Percentiles rank a stretch among this genome's conserved stretches.
These are phyloP conservation scores for Poecilia picta DNA, from an alignment of 2,797 vertebrate species.

Conservation along the genomic window DNA sequence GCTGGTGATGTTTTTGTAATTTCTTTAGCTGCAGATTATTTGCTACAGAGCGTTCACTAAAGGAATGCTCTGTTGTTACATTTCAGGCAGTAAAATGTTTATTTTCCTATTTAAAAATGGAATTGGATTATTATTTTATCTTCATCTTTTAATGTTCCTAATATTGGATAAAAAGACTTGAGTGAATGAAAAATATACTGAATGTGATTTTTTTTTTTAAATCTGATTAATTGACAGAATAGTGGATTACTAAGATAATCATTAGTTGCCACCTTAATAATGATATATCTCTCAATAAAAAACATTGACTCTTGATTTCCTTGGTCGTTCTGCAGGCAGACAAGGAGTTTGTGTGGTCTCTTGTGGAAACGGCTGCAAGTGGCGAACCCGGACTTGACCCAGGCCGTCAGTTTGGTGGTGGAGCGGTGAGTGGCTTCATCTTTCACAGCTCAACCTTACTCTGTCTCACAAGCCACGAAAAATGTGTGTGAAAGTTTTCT, in stretches of 20 bases:
- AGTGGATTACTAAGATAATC: background rate
- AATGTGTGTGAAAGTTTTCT: conserved; percentile 75
- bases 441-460: conserved; percentile 70
- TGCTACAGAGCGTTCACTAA: background rate
- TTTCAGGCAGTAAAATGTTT: background rate
- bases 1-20: background rate
- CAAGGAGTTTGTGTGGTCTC: conserved; percentile 97
- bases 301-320: conserved; percentile 26
- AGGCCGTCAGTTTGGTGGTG: conserved; percentile 89
- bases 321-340: conserved; percentile 81
- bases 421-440: conserved; percentile 88
- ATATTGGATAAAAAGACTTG: no score
- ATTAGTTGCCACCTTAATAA: background rate
- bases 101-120: background rate
- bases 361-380: conserved; percentile 94
- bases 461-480: conserved; percentile 67
- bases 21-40: background rate
- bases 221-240: background rate
- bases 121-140: background rate
- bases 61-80: background rate
- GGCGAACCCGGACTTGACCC: conserved; percentile 89
- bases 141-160: background rate
- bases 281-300: conserved; percentile 41
- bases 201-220: no score
- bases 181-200: no score